These are phyloP conservation scores for Megaceryle torquata DNA, from an alignment of 2,113 vertebrate genomes.

Conservation along the genomic window DNA sequence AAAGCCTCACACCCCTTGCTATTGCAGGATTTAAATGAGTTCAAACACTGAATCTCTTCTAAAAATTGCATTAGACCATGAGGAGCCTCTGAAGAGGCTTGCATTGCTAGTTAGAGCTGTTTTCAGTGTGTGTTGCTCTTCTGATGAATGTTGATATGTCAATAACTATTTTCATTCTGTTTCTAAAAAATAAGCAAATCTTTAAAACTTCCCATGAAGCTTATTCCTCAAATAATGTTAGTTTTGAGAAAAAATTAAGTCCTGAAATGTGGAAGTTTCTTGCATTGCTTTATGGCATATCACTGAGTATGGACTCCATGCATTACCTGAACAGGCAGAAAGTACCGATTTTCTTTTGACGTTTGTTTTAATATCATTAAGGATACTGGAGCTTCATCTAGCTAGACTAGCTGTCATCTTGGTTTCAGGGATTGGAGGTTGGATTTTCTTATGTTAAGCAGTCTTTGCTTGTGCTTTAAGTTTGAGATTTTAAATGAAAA, in stretches of 20 bases:
- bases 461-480: neutral
- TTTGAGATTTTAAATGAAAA: neutral
- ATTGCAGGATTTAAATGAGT: neutral
- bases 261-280: neutral
- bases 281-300: neutral
- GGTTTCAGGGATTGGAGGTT: neutral
- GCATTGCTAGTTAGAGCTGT: neutral
- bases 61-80: neutral
- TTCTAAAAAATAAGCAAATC: neutral
- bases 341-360: neutral
- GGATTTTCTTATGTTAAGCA: neutral
- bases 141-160: neutral
- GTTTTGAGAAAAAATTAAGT: neutral
- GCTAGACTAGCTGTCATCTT: neutral
- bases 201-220: neutral
- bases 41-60: neutral
- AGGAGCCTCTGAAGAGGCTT: neutral
- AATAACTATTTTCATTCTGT: neutral
- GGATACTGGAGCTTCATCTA: neutral
- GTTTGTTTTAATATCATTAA: neutral
- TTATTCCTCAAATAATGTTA: fast-evolving
- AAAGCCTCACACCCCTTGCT: neutral
- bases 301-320: neutral
- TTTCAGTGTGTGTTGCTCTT: neutral
- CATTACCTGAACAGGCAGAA: neutral